Conservation (phyloP, 2,888 invertebrate species). For the Anticlea derivata region DNA sequence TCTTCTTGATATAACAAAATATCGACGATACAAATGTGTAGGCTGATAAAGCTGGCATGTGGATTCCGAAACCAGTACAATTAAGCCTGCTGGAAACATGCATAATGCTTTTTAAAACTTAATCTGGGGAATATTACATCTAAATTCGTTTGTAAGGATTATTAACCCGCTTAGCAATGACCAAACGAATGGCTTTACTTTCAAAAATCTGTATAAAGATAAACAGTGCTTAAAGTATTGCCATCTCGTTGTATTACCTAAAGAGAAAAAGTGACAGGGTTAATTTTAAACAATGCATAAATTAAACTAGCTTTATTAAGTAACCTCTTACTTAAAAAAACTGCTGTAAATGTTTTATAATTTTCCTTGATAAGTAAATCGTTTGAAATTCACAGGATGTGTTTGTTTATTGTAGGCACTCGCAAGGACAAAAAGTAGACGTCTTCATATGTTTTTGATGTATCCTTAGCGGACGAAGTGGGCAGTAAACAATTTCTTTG, state of each 20-base stretch:
- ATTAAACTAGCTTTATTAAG: too few relatives aligned
- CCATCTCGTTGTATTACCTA: too few relatives aligned
- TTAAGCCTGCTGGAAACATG: conserved; percentile 11
- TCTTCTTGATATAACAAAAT: conserved; percentile 34
- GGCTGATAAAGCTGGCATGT: conserved; percentile 35
- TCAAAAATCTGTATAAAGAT: too few relatives aligned
- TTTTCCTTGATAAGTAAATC: conserved; percentile 1
- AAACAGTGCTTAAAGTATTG: too few relatives aligned
- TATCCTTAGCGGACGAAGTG: conserved; percentile 50
- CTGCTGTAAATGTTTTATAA: too few relatives aligned
- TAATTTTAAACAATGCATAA: too few relatives aligned
- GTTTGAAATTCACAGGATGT: conserved; percentile 20
- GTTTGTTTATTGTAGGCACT: conserved; percentile 17
- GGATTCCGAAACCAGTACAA: conserved; percentile 30
- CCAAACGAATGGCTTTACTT: too few relatives aligned
- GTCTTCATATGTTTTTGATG: conserved; percentile 49
- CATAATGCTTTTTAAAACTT: conserved; percentile 12
- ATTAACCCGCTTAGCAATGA: background rate
- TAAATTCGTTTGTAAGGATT: background rate
- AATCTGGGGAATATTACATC: conserved; percentile 7
- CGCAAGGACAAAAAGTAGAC: conserved; percentile 35
- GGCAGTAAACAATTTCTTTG: conserved; percentile 54
- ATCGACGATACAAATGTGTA: conserved; percentile 44
- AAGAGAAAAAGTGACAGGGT: too few relatives aligned
- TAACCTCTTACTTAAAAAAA: too few relatives aligned